Base-by-base conservation (phyloP, 1,140 invertebrate genomes). In the Scaptomyza pallida region DNA sequence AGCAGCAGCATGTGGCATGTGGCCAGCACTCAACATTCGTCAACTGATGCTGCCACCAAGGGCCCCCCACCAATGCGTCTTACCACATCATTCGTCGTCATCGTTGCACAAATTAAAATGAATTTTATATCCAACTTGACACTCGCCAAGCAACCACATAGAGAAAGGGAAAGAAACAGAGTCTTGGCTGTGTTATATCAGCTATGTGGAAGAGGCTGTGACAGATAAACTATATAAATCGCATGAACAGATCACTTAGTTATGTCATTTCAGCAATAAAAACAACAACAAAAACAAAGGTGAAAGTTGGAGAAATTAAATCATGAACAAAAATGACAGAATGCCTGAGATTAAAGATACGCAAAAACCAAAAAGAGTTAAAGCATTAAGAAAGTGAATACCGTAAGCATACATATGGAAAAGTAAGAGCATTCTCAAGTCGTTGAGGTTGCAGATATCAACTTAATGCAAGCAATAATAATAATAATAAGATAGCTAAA, bases 121-220 rank as follows among this genome's bases (percentile, higher is more conserved):
- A 70, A 67, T 82, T 81, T 72, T 57, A 73, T 77, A 65, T 70
- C 72, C 72, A 37, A 54, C 62, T 64, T 64, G 68, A 72, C 68
- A 73, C 55, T 64, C 56, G 13, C 15, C 54, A 9, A 30, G 26
- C 3, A 6, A 6, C 23, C n/a, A n/a, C n/a, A n/a, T n/a, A n/a
- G n/a, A n/a, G n/a, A n/a, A n/a, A n/a, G n/a, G n/a, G 6, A 8
- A 30, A 30, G 26, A 30, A 30, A 26, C 0, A 26, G 52, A 57
- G 41, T 19, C 17, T 40, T n/a, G 37, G 44, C 16, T 17, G 3
- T 19, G 50, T 21, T 40, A 19, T 21, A 52, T 40, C 50, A 52
- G 17, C 26, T 35, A 59, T 43, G n/a, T 23, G 56, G 43, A 35
- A 5, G 30, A 16, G 26, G 17, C 23, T n/a, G 57, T 19, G 8